Percentiles rank a stretch among this genome's conserved stretches.
Evolutionary conservation across 53 echinoderm and acorn worm species (phyloP).

Genomic region (Zoroaster sp.): DNA sequence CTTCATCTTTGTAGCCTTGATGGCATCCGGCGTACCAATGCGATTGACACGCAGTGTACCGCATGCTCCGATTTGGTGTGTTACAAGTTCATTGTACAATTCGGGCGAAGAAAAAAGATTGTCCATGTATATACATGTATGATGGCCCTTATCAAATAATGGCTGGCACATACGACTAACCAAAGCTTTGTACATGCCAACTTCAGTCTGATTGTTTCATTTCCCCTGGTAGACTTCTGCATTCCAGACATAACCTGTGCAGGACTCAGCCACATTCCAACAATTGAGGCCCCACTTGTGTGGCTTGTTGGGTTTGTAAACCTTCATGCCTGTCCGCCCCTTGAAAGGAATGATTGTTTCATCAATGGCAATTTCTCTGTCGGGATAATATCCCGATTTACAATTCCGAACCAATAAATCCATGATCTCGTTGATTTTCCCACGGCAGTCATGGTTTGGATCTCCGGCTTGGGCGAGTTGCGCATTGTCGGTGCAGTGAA

Average conservation of each 20-base stretch:
- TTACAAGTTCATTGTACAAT: background rate
- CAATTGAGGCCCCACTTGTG: constrained; percentile 30
- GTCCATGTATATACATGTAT: background rate
- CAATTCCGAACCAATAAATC: background rate
- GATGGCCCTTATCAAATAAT: background rate
- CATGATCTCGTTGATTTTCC: background rate
- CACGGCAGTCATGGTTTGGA: background rate
- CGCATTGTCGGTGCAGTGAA: constrained; percentile 7
- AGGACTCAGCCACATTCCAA: background rate
- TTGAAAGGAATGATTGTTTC: constrained; percentile 26
- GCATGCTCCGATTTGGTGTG: background rate
- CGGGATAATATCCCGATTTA: constrained; percentile 19
- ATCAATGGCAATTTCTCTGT: constrained; percentile 22
- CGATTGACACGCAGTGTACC: background rate
- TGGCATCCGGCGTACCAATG: background rate
- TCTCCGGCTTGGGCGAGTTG: background rate
- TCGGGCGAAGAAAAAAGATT: too few relatives aligned
- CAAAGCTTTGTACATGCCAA: background rate
- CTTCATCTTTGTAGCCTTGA: background rate
- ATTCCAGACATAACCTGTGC: constrained; percentile 10
- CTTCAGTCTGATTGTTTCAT: background rate
- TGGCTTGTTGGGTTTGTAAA: constrained; percentile 36
- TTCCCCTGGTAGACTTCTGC: background rate
- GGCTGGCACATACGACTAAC: background rate
- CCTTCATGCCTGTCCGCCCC: background rate